phyloP scores from a whole-genome alignment of 2,797 vertebrate genomes.

The Gallinago solitaria region DNA sequence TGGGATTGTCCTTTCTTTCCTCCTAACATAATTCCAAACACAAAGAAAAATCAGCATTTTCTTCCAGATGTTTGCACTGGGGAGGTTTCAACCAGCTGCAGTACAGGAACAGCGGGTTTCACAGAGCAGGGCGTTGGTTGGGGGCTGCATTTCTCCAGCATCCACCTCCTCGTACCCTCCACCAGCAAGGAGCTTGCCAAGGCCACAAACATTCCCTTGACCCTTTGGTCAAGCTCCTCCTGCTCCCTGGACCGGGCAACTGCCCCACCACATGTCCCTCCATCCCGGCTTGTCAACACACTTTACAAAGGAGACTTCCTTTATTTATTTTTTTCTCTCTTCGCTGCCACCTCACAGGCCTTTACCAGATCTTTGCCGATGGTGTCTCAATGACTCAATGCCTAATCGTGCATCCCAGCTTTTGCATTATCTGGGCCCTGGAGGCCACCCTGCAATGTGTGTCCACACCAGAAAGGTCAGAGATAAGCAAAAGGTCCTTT shows the following conservation, averaged over 20 bases:
- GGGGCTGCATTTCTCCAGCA: not conserved
- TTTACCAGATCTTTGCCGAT: not conserved
- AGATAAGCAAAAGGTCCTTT: slow-evolving; percentile 57
- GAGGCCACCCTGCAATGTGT: not conserved
- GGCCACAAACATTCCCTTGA: not conserved
- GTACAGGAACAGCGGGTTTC: not conserved
- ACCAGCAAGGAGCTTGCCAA: not conserved
- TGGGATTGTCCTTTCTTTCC: not conserved
- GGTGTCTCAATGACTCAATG: not conserved
- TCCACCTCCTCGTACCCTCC: not conserved
- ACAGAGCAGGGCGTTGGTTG: fast-evolving
- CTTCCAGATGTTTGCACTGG: too few relatives aligned
- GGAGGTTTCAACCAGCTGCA: not conserved
- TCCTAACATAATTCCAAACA: not conserved
- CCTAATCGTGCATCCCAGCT: slow-evolving; percentile 55
- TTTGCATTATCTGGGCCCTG: not conserved
- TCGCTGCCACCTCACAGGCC: not conserved
- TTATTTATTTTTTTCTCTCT: not conserved
- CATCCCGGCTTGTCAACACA: fast-evolving
- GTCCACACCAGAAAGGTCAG: not conserved
- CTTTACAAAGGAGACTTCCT: not conserved
- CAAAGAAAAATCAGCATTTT: not conserved
- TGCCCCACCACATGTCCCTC: not conserved
- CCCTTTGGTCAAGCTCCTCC: not conserved
- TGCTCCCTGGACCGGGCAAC: fast-evolving